These are phyloP conservation scores for Macrobrachium rosenbergii DNA, from an alignment of 1,140 invertebrate genomes.

Conservation along the genomic window DNA sequence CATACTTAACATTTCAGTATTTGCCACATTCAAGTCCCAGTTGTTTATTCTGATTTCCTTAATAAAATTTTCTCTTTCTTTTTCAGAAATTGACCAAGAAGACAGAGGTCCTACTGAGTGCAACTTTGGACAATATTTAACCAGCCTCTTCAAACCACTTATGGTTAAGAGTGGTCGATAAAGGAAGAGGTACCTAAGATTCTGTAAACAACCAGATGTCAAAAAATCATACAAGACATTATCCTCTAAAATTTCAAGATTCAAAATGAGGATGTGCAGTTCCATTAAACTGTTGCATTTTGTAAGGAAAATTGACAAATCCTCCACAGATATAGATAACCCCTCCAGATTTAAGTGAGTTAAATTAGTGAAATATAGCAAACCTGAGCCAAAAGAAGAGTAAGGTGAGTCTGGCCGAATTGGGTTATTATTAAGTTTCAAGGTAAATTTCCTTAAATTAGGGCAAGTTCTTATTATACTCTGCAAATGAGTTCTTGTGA, in stretches of 20 bases:
- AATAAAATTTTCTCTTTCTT: conserved; percentile 36
- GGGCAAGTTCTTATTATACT: conserved; percentile 52
- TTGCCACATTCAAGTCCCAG: conserved; percentile 53
- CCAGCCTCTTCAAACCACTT: conserved; percentile 41
- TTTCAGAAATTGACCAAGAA: conserved; percentile 57
- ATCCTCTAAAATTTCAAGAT: conserved; percentile 52
- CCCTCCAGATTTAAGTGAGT: conserved; percentile 47
- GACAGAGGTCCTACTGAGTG: conserved; percentile 57
- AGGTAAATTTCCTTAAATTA: conserved; percentile 35
- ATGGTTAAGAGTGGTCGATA: conserved; percentile 54
- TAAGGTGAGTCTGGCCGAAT: conserved; percentile 58
- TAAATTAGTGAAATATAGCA: conserved; percentile 41
- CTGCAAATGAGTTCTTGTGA: conserved; percentile 57
- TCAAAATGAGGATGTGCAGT: conserved; percentile 51
- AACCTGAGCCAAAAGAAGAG: conserved; percentile 38
- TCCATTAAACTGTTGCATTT: conserved; percentile 26
- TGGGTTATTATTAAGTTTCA: conserved; percentile 50
- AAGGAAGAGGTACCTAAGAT: conserved; percentile 38
- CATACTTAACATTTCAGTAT: conserved; percentile 9
- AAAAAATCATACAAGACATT: conserved; percentile 44
- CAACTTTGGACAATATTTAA: conserved; percentile 45
- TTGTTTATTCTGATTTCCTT: conserved; percentile 56
- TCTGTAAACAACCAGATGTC: conserved; percentile 34
- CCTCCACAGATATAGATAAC: conserved; percentile 42
- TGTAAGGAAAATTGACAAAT: conserved; percentile 47